Evolutionary conservation across 92 coral and sea anemone genomes (phyloP), one percentile per base, ranked within the genome.

Genomic region (Metridium senile): DNA sequence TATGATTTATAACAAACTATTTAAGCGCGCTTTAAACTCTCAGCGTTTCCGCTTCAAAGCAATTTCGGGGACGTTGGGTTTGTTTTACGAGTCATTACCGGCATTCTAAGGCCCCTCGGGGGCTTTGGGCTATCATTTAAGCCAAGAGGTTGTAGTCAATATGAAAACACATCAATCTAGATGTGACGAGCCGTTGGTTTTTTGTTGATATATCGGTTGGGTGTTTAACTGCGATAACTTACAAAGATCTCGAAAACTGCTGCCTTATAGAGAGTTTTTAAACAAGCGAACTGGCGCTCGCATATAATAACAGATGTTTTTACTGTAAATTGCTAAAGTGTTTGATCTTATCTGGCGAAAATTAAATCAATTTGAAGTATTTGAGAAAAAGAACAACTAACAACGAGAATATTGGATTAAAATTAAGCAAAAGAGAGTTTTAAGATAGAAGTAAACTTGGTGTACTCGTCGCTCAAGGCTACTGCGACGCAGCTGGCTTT

Each of bases 61-160:
- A 79, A 68, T 71, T 79, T 68, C 33, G 58, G 62, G 26, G 63
- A 57, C 72, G 67, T 68, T 78, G 35, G 74, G 58, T 43, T 22
- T 62, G 68, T 71, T 79, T 79, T 79, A 35, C 67, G 67, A 32
- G 68, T 79, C 84, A 79, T 79, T 79, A 79, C 84, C 84, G 84
- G 77, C 72, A 43, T 33, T 19, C 21, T 52, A 68, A 62, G 68
- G 56, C 51, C 56, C 78, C 78, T 58, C 30, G 57, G 78, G 78
- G 78, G 31, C 32, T 26, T 51, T 32, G 49, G 49, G 33, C 56
- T 34, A 58, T 73, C 78, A 62, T 73, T 73, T 73, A 33, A 67
- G 58, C 33, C 43, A 57, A 73, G 34, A 58, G 53, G 0, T 72
- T n/a, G 58, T 26, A 79, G 29, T 73, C 25, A 77, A 77, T 66